Evolutionary conservation across 2,888 invertebrate genomes (phyloP).

Genomic region (Drosophila acutilabella): DNA sequence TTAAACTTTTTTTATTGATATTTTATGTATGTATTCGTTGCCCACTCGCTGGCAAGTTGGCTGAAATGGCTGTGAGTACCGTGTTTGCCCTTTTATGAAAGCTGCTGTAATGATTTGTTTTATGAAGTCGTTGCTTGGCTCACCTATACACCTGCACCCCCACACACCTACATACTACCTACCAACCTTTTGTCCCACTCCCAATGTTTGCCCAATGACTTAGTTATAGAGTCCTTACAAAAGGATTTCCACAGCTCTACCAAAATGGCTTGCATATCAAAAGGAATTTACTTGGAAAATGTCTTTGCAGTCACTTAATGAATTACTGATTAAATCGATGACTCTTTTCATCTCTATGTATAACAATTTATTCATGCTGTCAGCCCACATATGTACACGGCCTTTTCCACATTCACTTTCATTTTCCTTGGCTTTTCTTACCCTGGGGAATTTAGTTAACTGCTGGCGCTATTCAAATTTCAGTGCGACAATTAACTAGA

Average conservation of each 20-base stretch:
- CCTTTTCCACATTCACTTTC: slow-evolving; percentile 1
- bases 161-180: background rate
- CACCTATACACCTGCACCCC: background rate
- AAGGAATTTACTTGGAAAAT: slow-evolving; percentile 11
- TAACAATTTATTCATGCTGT: slow-evolving; percentile 14
- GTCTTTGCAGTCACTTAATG: slow-evolving; percentile 30
- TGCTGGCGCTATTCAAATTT: background rate
- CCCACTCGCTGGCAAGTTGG: slow-evolving; percentile 8
- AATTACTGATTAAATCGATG: slow-evolving; percentile 36
- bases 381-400: background rate
- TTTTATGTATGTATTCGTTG: slow-evolving; percentile 71
- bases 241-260: slow-evolving; percentile 21
- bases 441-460: slow-evolving; percentile 2
- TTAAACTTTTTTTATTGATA: slow-evolving; percentile 78
- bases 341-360: slow-evolving; percentile 1
- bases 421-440: background rate
- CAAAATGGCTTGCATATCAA: slow-evolving; percentile 17
- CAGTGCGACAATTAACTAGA: slow-evolving; percentile 1
- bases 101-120: slow-evolving; percentile 79
- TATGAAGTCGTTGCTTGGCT: slow-evolving; percentile 63
- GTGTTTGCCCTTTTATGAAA: slow-evolving; percentile 67
- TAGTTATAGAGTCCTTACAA: slow-evolving; percentile 54
- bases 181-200: slow-evolving; percentile 5
- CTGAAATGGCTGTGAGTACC: slow-evolving; percentile 11
- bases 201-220: slow-evolving; percentile 52